A percentile compares a stretch with the other conserved stretches of the same genome.
Evolutionary conservation across 2,797 vertebrate species (phyloP).

Genomic region (Poeciliopsis gracilis): DNA sequence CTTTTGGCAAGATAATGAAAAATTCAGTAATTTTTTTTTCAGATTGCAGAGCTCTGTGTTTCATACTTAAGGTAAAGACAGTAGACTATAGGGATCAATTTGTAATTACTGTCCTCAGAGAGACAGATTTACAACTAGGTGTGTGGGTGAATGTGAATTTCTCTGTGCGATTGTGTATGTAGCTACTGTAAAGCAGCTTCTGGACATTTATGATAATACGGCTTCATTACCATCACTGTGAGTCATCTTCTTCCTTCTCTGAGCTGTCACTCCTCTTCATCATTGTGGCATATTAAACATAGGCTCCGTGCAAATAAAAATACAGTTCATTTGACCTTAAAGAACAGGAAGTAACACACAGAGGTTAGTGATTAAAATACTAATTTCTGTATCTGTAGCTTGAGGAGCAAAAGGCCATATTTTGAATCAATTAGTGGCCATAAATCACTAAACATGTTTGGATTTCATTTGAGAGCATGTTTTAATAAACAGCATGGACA

Average conservation of each 20-base stretch:
- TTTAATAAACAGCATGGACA: not conserved
- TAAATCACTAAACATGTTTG: constrained; percentile 12
- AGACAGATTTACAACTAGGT: not conserved
- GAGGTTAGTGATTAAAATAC: not conserved
- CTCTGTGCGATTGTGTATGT: not conserved
- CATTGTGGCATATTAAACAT: constrained; percentile 60
- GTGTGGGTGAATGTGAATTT: constrained; percentile 4
- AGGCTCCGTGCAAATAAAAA: constrained; percentile 36
- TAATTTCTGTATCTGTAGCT: constrained; percentile 10
- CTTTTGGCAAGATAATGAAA: not conserved
- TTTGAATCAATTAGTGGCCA: not conserved
- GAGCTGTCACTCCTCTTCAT: constrained; percentile 59
- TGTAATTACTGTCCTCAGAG: constrained; percentile 6
- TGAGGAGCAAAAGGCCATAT: not conserved
- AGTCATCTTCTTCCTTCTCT: constrained; percentile 61
- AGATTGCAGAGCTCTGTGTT: not conserved
- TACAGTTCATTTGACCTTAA: constrained; percentile 6
- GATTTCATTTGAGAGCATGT: constrained; percentile 1
- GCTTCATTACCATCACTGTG: constrained; percentile 51
- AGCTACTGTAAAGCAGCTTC: constrained; percentile 22
- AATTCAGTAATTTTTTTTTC: not conserved
- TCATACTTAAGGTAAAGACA: not conserved
- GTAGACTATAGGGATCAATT: not conserved
- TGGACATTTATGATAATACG: constrained; percentile 44
- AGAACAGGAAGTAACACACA: not conserved